Percentiles rank a stretch among this genome's conserved stretches.
phyloP scores from a whole-genome alignment of 2,888 invertebrate genomes.

The Lysandra bellargus region DNA sequence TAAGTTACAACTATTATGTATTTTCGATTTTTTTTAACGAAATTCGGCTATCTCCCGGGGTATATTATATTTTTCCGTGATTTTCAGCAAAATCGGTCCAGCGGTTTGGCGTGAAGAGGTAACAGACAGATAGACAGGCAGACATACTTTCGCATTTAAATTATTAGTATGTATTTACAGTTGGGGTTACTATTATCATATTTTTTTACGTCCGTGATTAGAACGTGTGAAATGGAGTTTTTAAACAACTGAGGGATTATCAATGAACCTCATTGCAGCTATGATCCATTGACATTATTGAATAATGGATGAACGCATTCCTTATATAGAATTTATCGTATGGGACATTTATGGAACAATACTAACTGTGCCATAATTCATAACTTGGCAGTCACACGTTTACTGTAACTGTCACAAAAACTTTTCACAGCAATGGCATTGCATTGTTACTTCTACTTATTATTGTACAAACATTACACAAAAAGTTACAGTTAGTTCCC shows the following conservation, averaged over 20 bases:
- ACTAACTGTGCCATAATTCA: slow-evolving; percentile 2
- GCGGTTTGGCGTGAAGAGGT: too few species aligned
- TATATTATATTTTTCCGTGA: too few species aligned
- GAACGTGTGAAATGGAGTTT: background rate
- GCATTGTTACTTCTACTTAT: too few species aligned
- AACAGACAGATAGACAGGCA: too few species aligned
- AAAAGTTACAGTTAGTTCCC: slow-evolving; percentile 1
- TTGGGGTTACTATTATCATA: too few species aligned
- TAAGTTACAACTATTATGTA: too few species aligned
- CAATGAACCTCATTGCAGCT: background rate
- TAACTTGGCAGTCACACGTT: slow-evolving; percentile 10
- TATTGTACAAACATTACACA: background rate
- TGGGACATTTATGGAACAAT: background rate
- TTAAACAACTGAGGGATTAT: background rate
- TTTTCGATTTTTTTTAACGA: too few species aligned
- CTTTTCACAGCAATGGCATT: slow-evolving; percentile 14
- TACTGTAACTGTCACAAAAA: slow-evolving; percentile 9
- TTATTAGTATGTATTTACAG: too few species aligned
- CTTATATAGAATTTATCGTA: slow-evolving; percentile 1
- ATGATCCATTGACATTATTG: background rate
- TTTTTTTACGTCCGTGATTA: too few species aligned
- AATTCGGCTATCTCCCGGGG: too few species aligned
- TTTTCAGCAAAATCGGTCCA: too few species aligned
- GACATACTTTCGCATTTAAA: too few species aligned
- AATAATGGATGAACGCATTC: slow-evolving; percentile 10